These are phyloP conservation scores for Palloptera scutellata DNA, from an alignment of 2,888 invertebrate species.

Conservation along the genomic window DNA sequence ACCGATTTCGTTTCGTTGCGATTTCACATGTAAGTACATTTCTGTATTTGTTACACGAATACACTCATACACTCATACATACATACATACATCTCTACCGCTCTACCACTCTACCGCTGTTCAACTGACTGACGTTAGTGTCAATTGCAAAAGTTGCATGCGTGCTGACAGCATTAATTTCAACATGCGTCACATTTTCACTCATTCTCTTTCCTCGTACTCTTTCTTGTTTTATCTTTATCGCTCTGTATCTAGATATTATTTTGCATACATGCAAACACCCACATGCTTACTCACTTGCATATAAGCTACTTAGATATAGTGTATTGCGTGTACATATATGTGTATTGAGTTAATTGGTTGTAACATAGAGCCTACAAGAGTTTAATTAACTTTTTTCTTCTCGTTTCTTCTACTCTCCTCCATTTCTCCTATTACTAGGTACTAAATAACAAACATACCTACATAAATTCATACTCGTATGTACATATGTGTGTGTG, in stretches of 20 bases:
- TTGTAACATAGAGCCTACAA: neutral
- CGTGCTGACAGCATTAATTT: too few relatives aligned
- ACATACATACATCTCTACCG: too few relatives aligned
- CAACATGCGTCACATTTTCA: too few relatives aligned
- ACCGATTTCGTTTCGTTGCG: too few relatives aligned
- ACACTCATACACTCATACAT: neutral
- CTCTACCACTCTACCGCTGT: too few relatives aligned
- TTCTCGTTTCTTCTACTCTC: neutral
- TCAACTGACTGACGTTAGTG: too few relatives aligned
- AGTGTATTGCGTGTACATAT: neutral
- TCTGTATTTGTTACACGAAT: neutral
- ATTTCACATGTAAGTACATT: neutral
- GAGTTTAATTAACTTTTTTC: slow-evolving; percentile 8
- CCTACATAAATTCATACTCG: too few relatives aligned
- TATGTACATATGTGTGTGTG: neutral
- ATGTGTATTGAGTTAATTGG: slow-evolving; percentile 7
- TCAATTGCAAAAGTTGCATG: too few relatives aligned
- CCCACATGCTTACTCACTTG: slow-evolving; percentile 13
- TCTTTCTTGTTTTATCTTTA: too few relatives aligned
- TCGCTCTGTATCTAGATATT: neutral
- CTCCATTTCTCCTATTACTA: neutral
- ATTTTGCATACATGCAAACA: slow-evolving; percentile 20
- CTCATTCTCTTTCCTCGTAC: too few relatives aligned
- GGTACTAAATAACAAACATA: too few relatives aligned
- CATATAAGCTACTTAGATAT: neutral